Percentiles rank a stretch among this genome's conserved stretches.
phyloP scores from a whole-genome alignment of 2,888 invertebrate genomes.

The Thymelicus sylvestris region DNA sequence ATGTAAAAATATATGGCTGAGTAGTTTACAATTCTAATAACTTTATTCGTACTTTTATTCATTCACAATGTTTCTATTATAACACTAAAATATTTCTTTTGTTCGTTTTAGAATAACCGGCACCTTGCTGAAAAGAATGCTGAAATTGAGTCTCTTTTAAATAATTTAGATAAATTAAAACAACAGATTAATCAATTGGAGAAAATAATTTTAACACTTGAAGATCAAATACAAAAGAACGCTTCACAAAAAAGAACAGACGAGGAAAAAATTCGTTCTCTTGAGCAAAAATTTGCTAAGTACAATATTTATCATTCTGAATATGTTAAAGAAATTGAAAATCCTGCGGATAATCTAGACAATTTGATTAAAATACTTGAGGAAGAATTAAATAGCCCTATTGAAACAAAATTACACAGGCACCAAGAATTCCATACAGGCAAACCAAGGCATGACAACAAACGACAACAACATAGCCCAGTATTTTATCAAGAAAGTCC shows the following conservation, averaged over 20 bases:
- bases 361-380: constrained; percentile 72
- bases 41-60: no score
- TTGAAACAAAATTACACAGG: constrained; percentile 45
- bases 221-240: constrained; percentile 64
- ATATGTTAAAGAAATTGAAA: constrained; percentile 51
- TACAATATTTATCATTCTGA: constrained; percentile 54
- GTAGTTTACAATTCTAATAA: no score
- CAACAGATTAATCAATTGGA: constrained; percentile 62
- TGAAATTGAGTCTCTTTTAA: constrained; percentile 64
- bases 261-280: constrained; percentile 57
- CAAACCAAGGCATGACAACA: constrained; percentile 41
- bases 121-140: constrained; percentile 64
- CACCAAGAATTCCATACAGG: constrained; percentile 9
- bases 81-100: no score
- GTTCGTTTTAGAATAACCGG: constrained; percentile 55
- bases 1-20: no score
- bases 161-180: constrained; percentile 49
- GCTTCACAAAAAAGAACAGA: constrained; percentile 59
- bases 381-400: constrained; percentile 65
- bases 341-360: constrained; percentile 65
- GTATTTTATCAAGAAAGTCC: constrained; percentile 5
- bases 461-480: neutral
- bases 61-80: no score
- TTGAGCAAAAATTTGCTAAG: constrained; percentile 62
- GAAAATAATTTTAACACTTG: constrained; percentile 70